phyloP scores from a whole-genome alignment of 2,113 vertebrate genomes.

The Stegastes partitus region DNA sequence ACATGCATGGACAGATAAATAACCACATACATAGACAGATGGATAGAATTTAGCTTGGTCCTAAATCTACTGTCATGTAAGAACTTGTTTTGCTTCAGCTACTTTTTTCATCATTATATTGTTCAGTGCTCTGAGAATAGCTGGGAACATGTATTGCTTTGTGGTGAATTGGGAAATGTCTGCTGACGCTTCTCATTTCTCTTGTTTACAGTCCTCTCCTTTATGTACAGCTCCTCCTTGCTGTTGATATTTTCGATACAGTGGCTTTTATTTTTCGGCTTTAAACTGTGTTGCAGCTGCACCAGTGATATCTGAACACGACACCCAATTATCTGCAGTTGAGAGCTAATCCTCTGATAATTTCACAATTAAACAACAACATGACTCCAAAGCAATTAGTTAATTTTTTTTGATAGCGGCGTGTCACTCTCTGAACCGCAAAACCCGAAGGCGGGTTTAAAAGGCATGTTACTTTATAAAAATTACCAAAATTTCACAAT shows the following conservation, averaged over 20 bases:
- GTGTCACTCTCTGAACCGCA: too few species aligned
- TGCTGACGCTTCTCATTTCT: constrained; percentile 27
- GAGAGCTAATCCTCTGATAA: neutral
- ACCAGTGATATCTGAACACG: neutral
- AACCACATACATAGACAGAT: neutral
- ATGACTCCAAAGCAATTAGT: neutral
- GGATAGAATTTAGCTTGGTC: neutral
- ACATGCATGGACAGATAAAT: constrained; percentile 2
- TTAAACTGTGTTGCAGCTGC: neutral
- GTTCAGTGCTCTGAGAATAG: constrained; percentile 4
- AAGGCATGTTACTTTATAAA: too few species aligned
- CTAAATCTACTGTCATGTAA: neutral
- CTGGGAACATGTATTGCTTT: constrained; percentile 30
- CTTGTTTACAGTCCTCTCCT: constrained; percentile 36
- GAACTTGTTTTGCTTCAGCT: constrained; percentile 13
- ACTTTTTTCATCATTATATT: constrained; percentile 4
- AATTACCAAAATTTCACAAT: too few species aligned
- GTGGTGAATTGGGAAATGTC: constrained; percentile 14
- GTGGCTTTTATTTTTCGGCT: constrained; percentile 1
- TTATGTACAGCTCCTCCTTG: neutral
- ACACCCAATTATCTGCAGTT: neutral
- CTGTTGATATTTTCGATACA: constrained; percentile 4
- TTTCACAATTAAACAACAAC: neutral
- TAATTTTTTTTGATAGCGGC: neutral
- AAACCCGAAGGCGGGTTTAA: too few species aligned